These are phyloP conservation scores for Tor tambroides DNA, from an alignment of 2,113 vertebrate species.

Conservation along the genomic window DNA sequence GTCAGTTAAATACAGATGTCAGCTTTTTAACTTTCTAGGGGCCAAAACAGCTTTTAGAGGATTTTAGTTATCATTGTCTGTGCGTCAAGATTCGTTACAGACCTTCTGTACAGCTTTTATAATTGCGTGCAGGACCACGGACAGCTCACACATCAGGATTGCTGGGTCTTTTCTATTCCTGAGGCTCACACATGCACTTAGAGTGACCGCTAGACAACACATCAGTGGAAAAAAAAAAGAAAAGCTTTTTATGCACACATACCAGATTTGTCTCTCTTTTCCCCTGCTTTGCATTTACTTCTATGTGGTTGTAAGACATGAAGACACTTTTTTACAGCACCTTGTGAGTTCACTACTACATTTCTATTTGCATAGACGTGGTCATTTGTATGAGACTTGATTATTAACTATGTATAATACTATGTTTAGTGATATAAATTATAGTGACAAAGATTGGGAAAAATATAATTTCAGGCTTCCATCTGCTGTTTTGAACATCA, in stretches of 20 bases:
- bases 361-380: not conserved
- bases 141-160: slow-evolving; percentile 46
- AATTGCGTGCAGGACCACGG: slow-evolving; percentile 60
- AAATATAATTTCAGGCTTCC: not conserved
- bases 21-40: not conserved
- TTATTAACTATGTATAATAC: not conserved
- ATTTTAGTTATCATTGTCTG: not conserved
- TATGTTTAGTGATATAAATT: not conserved
- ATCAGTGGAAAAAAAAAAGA: not conserved
- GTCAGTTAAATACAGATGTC: not conserved
- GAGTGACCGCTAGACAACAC: not conserved
- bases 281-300: not conserved
- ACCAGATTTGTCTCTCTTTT: not conserved
- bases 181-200: not conserved
- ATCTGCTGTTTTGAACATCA: slow-evolving; percentile 11
- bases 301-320: not conserved
- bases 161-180: not conserved
- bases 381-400: not conserved
- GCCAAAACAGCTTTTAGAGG: not conserved
- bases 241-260: not conserved
- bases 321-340: not conserved
- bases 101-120: not conserved
- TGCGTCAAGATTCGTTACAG: not conserved
- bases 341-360: not conserved
- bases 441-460: not conserved